Evolutionary conservation across 2,113 vertebrate species (phyloP), one percentile per base, ranked within the genome.

Genomic region (Sinosuthora webbiana): DNA sequence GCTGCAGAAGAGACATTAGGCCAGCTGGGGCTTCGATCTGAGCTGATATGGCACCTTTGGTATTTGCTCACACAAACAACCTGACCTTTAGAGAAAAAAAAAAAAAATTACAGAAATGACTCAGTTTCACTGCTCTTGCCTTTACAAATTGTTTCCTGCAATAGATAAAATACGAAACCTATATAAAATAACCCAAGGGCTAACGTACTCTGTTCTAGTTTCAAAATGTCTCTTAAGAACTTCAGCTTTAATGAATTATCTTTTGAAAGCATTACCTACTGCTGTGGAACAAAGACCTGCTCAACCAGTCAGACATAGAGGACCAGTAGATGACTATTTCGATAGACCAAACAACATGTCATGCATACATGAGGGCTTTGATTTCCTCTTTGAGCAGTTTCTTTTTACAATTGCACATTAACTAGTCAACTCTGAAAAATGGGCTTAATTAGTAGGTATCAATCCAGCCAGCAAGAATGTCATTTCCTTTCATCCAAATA

Each of bases 51-150:
- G 80, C 83, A 94, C 83, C 94, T 94, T 87, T 94, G 95, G 64
- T 89, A 97, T 93, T 97, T 95, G 91, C 91, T 87, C 86, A 96
- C 76, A 94, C 60, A 93, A 96, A 95, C 91, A 97, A 94, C 89
- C 86, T 96, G 92, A 95, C 94, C 94, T 96, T 96, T 95, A 93
- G 50, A 19, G 63, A 53, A 69, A 71, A 75, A 89, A 52, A 80
- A 60, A 68, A n/a, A 59, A 59, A 42, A 57, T 30, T 88, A 91
- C n/a, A 88, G 78, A 79, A 28, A 37, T 93, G 86, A 95, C 96
- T 93, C 91, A 81, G 83, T 92, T 94, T 67, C 49, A 28, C 64
- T 71, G 80, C 80, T 94, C 76, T 68, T 86, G 86, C 75, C 91
- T 95, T 84, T 30, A 91, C n/a, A 65, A 91, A 94, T 57, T 62